Percentiles rank a stretch among this genome's conserved stretches.
phyloP scores from a whole-genome alignment of 2,888 invertebrate species.

The Ophion slaviceki region DNA sequence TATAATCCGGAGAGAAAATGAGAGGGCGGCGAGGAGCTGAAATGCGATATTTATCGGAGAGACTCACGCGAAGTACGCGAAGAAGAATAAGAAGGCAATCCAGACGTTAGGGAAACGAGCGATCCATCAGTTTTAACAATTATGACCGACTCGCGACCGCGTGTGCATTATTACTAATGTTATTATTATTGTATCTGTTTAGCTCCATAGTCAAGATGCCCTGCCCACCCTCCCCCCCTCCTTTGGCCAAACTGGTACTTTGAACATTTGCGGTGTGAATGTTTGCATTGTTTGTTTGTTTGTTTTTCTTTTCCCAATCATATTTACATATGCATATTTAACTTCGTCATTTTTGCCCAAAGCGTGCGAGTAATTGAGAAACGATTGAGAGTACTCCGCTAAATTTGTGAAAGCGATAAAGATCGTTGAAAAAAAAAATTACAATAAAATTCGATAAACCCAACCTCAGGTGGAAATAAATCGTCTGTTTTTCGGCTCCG shows the following conservation, averaged over 20 bases:
- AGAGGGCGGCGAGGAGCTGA: conserved; percentile 9
- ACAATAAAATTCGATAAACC: neutral
- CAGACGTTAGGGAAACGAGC: conserved; percentile 17
- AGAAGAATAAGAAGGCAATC: conserved; percentile 16
- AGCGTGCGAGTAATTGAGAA: conserved; percentile 52
- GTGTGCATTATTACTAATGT: conserved; percentile 21
- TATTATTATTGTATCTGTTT: conserved; percentile 47
- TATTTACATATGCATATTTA: conserved; percentile 31
- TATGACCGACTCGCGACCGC: conserved; percentile 15
- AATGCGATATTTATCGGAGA: neutral
- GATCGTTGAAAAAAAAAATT: neutral
- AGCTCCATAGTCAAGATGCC: conserved; percentile 34
- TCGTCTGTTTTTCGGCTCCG: conserved; percentile 25
- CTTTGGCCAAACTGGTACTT: conserved; percentile 41
- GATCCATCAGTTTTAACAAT: conserved; percentile 43
- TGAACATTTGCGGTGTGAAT: conserved; percentile 59
- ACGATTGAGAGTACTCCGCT: conserved; percentile 1
- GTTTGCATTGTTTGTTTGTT: conserved; percentile 45
- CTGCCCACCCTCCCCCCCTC: neutral
- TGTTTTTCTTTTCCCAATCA: conserved; percentile 19
- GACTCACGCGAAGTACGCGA: conserved; percentile 10
- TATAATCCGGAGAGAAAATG: conserved; percentile 88
- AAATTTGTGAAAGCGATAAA: conserved; percentile 33
- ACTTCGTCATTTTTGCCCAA: conserved; percentile 50
- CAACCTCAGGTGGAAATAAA: conserved; percentile 24